phyloP scores from a whole-genome alignment of 2,797 vertebrate genomes.

The Thripadectes ignobilis region DNA sequence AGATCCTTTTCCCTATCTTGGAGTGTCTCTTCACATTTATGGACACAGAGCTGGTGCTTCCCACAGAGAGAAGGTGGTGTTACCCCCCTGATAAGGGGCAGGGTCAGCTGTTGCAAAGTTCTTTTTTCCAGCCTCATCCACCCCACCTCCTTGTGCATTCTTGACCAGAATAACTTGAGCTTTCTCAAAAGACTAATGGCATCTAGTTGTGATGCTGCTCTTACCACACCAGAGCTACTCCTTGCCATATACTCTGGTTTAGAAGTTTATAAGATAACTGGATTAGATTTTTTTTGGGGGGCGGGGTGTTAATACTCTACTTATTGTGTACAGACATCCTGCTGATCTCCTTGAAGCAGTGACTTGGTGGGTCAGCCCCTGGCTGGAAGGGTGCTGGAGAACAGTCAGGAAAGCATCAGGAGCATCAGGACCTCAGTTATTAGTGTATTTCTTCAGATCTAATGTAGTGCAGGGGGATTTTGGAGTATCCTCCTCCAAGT shows the following conservation, averaged over 20 bases:
- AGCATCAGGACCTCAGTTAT: neutral
- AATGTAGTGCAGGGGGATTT: neutral
- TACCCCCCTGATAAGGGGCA: neutral
- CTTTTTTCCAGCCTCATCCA: neutral
- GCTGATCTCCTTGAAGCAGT: neutral
- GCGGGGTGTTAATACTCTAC: neutral
- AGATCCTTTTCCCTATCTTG: neutral
- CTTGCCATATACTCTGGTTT: rapidly evolving
- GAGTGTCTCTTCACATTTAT: neutral
- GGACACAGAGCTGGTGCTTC: neutral
- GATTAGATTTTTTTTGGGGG: neutral
- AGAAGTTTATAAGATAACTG: neutral
- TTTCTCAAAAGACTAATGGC: neutral
- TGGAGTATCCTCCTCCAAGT: neutral
- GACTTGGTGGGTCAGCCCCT: neutral
- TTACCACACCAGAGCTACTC: neutral
- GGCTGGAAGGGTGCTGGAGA: neutral
- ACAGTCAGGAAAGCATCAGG: neutral
- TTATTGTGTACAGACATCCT: neutral
- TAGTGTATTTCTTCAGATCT: neutral
- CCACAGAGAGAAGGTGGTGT: neutral
- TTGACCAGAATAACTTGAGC: neutral
- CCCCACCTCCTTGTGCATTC: rapidly evolving
- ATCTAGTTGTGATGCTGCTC: neutral
- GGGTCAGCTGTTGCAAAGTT: neutral